Evolutionary conservation across 1,140 invertebrate species (phyloP).

Genomic region (Pinna nobilis): DNA sequence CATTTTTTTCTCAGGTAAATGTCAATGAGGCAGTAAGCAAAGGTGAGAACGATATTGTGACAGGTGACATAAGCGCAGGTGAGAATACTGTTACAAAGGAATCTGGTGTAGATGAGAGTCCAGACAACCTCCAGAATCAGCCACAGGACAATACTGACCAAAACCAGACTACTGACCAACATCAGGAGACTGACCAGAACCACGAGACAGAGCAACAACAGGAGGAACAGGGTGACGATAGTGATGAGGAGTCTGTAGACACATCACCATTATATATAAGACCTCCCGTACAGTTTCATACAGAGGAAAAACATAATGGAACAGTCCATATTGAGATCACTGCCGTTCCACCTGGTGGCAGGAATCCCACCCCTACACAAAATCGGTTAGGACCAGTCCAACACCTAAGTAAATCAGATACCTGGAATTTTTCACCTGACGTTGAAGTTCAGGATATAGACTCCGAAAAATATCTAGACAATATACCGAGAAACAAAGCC

Average conservation of each 20-base stretch:
- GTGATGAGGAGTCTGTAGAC: not conserved
- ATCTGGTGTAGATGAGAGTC: no score
- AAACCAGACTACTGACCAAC: no score
- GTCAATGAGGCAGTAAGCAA: no score
- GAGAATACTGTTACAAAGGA: no score
- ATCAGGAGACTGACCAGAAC: no score
- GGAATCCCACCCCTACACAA: constrained; percentile 29
- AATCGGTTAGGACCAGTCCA: constrained; percentile 30
- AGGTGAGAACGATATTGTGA: no score
- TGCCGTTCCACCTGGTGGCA: constrained; percentile 44
- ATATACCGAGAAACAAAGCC: constrained; percentile 14
- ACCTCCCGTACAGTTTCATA: constrained; percentile 38
- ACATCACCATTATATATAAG: not conserved
- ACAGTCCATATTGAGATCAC: constrained; percentile 54
- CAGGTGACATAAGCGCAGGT: no score
- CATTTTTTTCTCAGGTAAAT: no score
- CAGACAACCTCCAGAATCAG: no score
- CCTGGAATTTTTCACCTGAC: constrained; percentile 49
- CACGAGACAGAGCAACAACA: no score
- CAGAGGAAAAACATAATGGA: constrained; percentile 37
- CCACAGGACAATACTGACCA: no score
- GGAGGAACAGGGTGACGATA: constrained; percentile 1
- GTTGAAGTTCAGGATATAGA: constrained; percentile 24
- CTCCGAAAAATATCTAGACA: constrained; percentile 7
- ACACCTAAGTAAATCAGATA: constrained; percentile 43